Percentiles rank a stretch among this genome's conserved stretches.
phyloP scores from a whole-genome alignment of 2,797 vertebrate species.

The Myotis vivesi region DNA sequence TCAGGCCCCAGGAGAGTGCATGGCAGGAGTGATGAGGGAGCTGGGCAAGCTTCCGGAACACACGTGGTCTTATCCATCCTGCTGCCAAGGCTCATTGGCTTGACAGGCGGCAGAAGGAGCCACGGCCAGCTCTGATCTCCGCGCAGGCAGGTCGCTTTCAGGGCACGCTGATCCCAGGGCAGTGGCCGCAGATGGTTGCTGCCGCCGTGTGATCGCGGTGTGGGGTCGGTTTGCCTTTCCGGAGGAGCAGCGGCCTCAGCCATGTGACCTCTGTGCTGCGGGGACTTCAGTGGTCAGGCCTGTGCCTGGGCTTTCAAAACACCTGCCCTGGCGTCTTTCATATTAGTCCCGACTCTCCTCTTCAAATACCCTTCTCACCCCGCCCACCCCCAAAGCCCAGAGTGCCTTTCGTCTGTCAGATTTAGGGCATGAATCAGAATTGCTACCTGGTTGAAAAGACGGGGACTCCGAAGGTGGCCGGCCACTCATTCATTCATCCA shows the following conservation, averaged over 20 bases:
- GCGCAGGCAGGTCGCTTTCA: rapidly evolving
- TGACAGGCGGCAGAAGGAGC: background rate
- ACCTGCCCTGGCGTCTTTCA: background rate
- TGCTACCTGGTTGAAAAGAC: background rate
- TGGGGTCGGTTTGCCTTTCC: background rate
- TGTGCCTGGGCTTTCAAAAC: background rate
- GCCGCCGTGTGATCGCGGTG: rapidly evolving
- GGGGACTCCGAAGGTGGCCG: background rate
- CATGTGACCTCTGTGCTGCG: background rate
- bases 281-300: background rate
- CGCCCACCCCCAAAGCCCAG: rapidly evolving
- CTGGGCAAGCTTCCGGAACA: background rate
- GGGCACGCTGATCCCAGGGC: rapidly evolving
- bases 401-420: background rate
- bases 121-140: background rate
- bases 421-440: background rate
- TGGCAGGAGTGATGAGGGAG: rapidly evolving
- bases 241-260: background rate
- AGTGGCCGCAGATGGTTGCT: rapidly evolving
- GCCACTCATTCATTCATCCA: background rate
- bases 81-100: rapidly evolving
- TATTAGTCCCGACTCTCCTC: background rate
- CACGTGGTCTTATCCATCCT: background rate
- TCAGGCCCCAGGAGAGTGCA: background rate
- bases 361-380: background rate